A percentile compares a stretch with the other conserved stretches of the same genome.
Conservation (phyloP, 2,797 vertebrate genomes). For the Enteromius afrohamiltoni region DNA sequence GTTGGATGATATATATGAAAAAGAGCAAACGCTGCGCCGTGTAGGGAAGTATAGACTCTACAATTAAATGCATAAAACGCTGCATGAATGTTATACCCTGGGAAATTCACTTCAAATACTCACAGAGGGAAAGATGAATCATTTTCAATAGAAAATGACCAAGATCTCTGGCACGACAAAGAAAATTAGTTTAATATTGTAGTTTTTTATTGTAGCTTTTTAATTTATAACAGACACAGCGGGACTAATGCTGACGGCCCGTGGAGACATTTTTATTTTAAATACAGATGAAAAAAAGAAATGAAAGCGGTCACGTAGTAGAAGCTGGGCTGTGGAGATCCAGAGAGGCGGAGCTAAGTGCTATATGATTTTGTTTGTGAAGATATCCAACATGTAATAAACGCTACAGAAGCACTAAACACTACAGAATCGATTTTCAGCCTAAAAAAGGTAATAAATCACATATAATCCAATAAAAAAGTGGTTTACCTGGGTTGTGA, state of each 20-base stretch:
- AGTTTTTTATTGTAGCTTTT: no score
- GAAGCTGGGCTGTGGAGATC: neutral
- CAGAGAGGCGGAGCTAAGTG: neutral
- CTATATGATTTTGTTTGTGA: neutral
- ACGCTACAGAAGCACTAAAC: neutral
- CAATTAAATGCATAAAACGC: conserved; percentile 15
- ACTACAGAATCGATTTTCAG: neutral
- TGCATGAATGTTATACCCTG: conserved; percentile 7
- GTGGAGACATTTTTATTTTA: neutral
- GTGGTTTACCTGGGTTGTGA: neutral
- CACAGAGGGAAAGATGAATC: conserved; percentile 10
- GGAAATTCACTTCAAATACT: conserved; percentile 16
- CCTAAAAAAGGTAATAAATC: neutral
- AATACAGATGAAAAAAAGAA: neutral
- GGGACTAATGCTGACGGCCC: neutral
- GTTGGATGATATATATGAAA: neutral
- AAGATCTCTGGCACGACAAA: neutral
- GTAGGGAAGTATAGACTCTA: neutral
- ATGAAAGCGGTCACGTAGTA: neutral
- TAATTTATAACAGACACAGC: neutral
- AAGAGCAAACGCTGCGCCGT: neutral
- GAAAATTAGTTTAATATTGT: neutral
- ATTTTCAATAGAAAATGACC: neutral
- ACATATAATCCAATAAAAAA: conserved; percentile 1
- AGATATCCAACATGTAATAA: neutral